These are phyloP conservation scores for Drosophila sproati DNA, from an alignment of 1,140 invertebrate genomes.

Conservation along the genomic window DNA sequence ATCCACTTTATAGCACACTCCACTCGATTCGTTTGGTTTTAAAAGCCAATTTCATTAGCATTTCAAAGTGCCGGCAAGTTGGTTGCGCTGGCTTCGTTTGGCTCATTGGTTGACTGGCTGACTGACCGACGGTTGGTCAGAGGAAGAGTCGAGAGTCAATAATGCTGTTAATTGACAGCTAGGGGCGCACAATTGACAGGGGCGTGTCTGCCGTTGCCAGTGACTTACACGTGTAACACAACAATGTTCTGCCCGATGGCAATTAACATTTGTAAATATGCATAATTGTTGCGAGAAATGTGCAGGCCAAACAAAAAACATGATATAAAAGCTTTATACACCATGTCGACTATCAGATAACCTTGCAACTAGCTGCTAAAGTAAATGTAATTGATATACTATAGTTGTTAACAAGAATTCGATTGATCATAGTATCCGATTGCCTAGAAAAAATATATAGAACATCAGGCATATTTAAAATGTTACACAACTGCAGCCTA, in stretches of 20 bases:
- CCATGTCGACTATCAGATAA: background rate
- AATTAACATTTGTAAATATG: slow-evolving; percentile 84
- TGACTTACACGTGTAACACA: slow-evolving; percentile 34
- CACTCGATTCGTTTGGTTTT: slow-evolving; percentile 35
- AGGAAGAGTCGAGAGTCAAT: slow-evolving; percentile 58
- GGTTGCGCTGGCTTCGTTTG: slow-evolving; percentile 2
- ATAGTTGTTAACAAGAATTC: too few relatives aligned
- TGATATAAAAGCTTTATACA: background rate
- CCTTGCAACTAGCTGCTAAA: too few relatives aligned
- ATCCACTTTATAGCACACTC: background rate
- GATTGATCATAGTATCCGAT: too few relatives aligned
- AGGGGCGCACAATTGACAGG: slow-evolving; percentile 21
- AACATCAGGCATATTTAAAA: too few relatives aligned
- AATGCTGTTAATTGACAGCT: slow-evolving; percentile 77
- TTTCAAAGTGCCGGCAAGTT: slow-evolving; percentile 67
- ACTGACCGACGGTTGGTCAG: too few relatives aligned
- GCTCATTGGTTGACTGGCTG: slow-evolving; percentile 8
- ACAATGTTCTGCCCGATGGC: slow-evolving; percentile 69
- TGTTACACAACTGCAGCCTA: too few relatives aligned
- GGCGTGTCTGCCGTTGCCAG: slow-evolving; percentile 47
- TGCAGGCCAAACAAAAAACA: slow-evolving; percentile 15
- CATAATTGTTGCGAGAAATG: slow-evolving; percentile 73
- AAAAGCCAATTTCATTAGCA: slow-evolving; percentile 83
- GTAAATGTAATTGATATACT: too few relatives aligned
- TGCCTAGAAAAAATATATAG: too few relatives aligned